Evolutionary conservation across 2,113 vertebrate species (phyloP).

Genomic region (Perca flavescens): DNA sequence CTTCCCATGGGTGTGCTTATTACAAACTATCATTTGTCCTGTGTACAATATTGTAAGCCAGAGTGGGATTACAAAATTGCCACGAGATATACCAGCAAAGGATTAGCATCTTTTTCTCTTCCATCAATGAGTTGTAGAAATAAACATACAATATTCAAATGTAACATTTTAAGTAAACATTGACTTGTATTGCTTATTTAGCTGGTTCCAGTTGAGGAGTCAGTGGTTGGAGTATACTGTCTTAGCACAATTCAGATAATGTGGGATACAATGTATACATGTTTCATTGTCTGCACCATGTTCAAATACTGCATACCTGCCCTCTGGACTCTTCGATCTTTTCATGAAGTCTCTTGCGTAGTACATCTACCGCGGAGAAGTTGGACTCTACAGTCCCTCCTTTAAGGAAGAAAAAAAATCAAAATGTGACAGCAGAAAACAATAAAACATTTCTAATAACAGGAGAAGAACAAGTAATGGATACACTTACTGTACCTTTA

Average conservation of each 20-base stretch:
- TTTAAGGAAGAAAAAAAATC: conserved; percentile 49
- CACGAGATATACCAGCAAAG: too few species aligned
- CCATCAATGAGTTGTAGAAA: neutral
- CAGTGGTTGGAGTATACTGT: neutral
- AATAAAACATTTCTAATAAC: neutral
- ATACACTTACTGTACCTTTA: conserved; percentile 55
- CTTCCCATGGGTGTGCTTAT: too few species aligned
- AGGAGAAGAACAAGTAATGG: neutral
- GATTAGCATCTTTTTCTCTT: neutral
- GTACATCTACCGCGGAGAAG: conserved; percentile 86
- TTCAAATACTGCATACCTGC: conserved; percentile 82
- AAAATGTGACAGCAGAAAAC: neutral
- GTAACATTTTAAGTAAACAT: neutral
- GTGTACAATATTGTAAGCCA: too few species aligned
- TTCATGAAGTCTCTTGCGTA: conserved; percentile 91
- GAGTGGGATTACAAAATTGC: too few species aligned
- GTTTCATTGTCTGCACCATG: neutral
- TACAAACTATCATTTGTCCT: too few species aligned
- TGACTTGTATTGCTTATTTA: neutral
- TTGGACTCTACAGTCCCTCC: conserved; percentile 65
- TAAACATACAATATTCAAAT: neutral
- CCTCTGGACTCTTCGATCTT: conserved; percentile 91
- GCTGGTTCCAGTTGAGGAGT: neutral
- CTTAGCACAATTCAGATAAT: neutral
- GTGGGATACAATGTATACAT: neutral